Conservation (phyloP, 2,113 vertebrate genomes). For the Pao palembangensis region DNA sequence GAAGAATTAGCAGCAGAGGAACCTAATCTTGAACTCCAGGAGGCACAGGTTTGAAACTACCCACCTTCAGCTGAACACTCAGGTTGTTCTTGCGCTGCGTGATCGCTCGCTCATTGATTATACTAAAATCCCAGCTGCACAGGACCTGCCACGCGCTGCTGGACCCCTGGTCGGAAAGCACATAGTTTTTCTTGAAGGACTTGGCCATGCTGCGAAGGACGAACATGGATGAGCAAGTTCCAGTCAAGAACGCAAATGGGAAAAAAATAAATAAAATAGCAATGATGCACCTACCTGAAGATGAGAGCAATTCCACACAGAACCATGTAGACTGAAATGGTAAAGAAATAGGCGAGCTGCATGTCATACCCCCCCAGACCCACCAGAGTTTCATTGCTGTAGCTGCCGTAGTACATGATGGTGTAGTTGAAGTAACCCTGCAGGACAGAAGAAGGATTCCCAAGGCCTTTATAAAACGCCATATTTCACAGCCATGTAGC, state of each 20-base stretch:
- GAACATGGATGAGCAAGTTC: neutral
- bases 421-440: slow-evolving; percentile 76
- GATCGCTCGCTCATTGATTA: slow-evolving; percentile 84
- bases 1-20: too few relatives aligned
- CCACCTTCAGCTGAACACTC: slow-evolving; percentile 85
- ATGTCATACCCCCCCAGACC: slow-evolving; percentile 78
- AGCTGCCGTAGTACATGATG: slow-evolving; percentile 90
- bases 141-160: slow-evolving; percentile 81
- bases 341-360: slow-evolving; percentile 94
- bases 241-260: neutral
- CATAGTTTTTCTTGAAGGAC: slow-evolving; percentile 82
- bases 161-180: slow-evolving; percentile 62
- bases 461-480: neutral
- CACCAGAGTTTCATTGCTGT: slow-evolving; percentile 69
- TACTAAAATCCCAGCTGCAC: slow-evolving; percentile 90
- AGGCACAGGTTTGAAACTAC: too few relatives aligned
- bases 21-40: too few relatives aligned
- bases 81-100: slow-evolving; percentile 85
- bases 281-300: slow-evolving; percentile 77
- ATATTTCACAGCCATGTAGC: too few relatives aligned
- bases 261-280: neutral
- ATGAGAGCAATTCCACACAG: slow-evolving; percentile 83
- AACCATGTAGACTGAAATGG: slow-evolving; percentile 80
- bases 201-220: slow-evolving; percentile 79
- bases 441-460: neutral